phyloP scores from a whole-genome alignment of 2,888 invertebrate species.

The Heliconius sara region DNA sequence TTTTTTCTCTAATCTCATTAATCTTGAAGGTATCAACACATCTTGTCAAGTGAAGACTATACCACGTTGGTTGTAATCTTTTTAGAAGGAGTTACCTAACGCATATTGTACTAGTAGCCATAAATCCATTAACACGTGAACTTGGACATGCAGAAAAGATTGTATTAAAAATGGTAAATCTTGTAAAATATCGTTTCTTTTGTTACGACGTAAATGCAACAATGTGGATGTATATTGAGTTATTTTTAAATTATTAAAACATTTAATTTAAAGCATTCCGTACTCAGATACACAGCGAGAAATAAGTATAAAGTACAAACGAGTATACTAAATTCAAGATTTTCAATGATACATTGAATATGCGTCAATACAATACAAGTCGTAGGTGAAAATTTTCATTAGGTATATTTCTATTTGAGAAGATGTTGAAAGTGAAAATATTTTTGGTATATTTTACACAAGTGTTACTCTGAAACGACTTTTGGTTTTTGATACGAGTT shows the following conservation, averaged over 20 bases:
- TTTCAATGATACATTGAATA: no score
- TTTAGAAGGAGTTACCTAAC: slow-evolving; percentile 48
- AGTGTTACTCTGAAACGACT: no score
- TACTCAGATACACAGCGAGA: not conserved
- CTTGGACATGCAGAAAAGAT: slow-evolving; percentile 43
- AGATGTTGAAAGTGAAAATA: no score
- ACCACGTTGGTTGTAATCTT: slow-evolving; percentile 46
- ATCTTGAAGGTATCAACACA: slow-evolving; percentile 24
- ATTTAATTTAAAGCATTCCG: not conserved
- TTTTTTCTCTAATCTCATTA: not conserved
- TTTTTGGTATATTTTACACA: no score
- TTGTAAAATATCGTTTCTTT: slow-evolving; percentile 33
- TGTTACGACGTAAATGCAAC: slow-evolving; percentile 7
- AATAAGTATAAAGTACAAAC: no score
- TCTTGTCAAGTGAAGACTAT: slow-evolving; percentile 41
- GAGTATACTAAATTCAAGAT: no score
- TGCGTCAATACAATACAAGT: no score
- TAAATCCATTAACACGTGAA: slow-evolving; percentile 46
- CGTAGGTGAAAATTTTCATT: no score
- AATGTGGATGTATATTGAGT: not conserved
- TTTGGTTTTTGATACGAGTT: no score
- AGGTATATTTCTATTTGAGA: no score
- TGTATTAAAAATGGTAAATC: slow-evolving; percentile 38
- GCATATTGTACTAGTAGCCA: slow-evolving; percentile 8
- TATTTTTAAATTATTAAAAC: not conserved